These are phyloP conservation scores for Oncorhynchus masou DNA, from an alignment of 2,113 vertebrate species.

Conservation along the genomic window DNA sequence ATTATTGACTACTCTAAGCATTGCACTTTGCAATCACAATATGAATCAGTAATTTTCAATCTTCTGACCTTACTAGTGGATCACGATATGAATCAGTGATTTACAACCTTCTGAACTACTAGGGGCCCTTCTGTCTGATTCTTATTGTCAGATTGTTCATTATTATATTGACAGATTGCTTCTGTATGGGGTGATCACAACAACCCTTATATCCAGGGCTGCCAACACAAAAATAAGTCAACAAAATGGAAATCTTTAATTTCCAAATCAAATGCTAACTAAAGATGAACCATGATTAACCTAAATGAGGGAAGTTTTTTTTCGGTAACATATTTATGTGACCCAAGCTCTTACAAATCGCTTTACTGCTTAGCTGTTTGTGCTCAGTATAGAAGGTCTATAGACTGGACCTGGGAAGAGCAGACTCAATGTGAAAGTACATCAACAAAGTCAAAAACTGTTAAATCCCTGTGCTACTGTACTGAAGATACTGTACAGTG, in stretches of 20 bases:
- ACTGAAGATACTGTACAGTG: conserved; percentile 18
- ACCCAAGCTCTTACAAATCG: not conserved
- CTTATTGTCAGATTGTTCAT: too few species aligned
- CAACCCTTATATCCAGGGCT: not conserved
- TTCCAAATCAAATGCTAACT: not conserved
- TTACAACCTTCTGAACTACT: too few species aligned
- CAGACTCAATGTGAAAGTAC: conserved; percentile 4
- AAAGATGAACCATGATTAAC: not conserved
- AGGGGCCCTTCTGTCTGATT: too few species aligned
- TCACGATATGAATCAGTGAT: too few species aligned
- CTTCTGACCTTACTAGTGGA: too few species aligned
- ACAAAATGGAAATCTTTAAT: not conserved
- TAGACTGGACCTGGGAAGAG: not conserved
- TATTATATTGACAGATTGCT: too few species aligned
- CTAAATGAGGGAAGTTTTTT: not conserved
- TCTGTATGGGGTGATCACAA: too few species aligned
- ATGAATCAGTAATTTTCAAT: too few species aligned
- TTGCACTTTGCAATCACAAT: too few species aligned
- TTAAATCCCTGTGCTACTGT: conserved; percentile 44
- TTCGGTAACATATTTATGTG: not conserved
- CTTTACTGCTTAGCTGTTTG: not conserved
- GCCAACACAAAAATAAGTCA: not conserved
- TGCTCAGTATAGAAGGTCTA: not conserved
- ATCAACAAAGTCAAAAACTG: conserved; percentile 22
- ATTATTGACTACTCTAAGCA: too few species aligned